Percentiles rank a stretch among this genome's conserved stretches.
These are phyloP conservation scores for Grammomys dolichurus DNA, from an alignment of 2,113 vertebrate species.

Conservation along the genomic window DNA sequence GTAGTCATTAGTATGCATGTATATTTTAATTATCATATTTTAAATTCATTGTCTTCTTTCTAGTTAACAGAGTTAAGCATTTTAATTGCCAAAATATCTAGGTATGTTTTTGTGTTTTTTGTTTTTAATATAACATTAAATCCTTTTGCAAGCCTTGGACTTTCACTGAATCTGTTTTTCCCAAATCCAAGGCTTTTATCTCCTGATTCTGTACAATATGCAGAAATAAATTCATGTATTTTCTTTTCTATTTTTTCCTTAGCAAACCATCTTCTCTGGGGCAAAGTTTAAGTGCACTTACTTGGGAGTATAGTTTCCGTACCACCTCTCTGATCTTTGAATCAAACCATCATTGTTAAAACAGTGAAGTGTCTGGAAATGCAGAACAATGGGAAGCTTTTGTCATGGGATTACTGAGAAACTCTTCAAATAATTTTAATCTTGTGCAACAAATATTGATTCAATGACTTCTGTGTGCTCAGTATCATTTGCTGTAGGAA, in stretches of 20 bases:
- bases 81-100: slow-evolving; percentile 54
- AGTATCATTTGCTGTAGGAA: background rate
- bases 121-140: background rate
- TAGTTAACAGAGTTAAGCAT: slow-evolving; percentile 17
- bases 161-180: background rate
- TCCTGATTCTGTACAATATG: rapidly evolving
- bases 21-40: slow-evolving; percentile 33
- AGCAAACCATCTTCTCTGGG: background rate
- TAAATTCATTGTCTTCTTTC: slow-evolving; percentile 12
- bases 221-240: background rate
- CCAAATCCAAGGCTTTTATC: background rate
- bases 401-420: background rate
- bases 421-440: background rate
- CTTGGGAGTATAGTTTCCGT: background rate
- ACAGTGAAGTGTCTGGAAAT: background rate
- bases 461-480: background rate
- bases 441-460: background rate
- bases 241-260: background rate
- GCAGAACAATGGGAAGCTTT: background rate
- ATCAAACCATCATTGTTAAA: background rate
- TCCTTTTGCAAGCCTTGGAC: background rate
- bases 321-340: background rate
- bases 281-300: background rate
- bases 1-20: background rate
- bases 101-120: background rate